These are phyloP conservation scores for Drosophila oshimai DNA, from an alignment of 1,140 invertebrate species.

Conservation along the genomic window DNA sequence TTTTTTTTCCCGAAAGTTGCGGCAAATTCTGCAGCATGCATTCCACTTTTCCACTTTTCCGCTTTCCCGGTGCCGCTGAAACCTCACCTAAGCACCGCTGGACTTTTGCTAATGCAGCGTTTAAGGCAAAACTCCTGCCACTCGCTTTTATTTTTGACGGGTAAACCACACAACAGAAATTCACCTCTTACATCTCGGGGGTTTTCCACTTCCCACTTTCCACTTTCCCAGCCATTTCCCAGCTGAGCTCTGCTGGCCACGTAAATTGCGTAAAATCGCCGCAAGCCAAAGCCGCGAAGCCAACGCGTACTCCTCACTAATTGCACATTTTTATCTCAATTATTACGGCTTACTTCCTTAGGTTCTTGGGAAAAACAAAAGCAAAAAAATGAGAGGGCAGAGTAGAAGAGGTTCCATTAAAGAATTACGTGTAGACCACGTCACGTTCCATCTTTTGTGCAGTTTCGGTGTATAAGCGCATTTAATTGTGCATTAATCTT, in stretches of 20 bases:
- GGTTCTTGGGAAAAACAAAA: neutral
- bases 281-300: conserved; percentile 42
- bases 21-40: conserved; percentile 21
- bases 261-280: conserved; percentile 70
- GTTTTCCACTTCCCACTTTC: neutral
- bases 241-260: conserved; percentile 16
- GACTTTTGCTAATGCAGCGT: conserved; percentile 39
- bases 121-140: conserved; percentile 47
- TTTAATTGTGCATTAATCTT: conserved; percentile 36
- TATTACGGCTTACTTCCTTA: conserved; percentile 65
- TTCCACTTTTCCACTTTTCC: conserved; percentile 13
- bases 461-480: conserved; percentile 28
- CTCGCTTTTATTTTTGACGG: conserved; percentile 31
- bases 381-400: neutral
- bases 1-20: conserved; percentile 12
- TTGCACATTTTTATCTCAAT: conserved; percentile 78
- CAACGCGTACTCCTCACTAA: conserved; percentile 60
- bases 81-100: conserved; percentile 13
- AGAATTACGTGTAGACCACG: conserved; percentile 36
- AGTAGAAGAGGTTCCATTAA: conserved; percentile 1
- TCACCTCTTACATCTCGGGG: neutral
- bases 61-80: neutral
- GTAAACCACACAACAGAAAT: conserved; percentile 45
- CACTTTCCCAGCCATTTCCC: conserved; percentile 17
- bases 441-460: conserved; percentile 18